Percentiles rank a stretch among this genome's conserved stretches.
Conservation (phyloP, 1,140 invertebrate genomes). For the Polypedilum vanderplanki region DNA sequence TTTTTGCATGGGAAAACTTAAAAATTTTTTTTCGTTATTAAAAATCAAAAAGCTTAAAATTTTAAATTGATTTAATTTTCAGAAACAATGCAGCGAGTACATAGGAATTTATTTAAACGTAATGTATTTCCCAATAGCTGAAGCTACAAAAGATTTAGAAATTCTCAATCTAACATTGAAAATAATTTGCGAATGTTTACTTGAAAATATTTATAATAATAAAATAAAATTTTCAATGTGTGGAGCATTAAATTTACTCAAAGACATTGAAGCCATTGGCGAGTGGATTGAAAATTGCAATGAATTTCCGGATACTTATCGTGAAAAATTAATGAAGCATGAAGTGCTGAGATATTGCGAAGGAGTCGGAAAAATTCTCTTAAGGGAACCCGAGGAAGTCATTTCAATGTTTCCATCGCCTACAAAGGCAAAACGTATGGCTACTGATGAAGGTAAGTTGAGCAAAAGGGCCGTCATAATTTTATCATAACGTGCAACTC, state of each 20-base stretch:
- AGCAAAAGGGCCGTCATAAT: background rate
- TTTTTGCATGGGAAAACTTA: too few species aligned
- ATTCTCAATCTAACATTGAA: slow-evolving; percentile 68
- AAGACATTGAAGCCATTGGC: slow-evolving; percentile 66
- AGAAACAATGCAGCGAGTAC: slow-evolving; percentile 37
- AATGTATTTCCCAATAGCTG: slow-evolving; percentile 63
- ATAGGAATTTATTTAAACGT: slow-evolving; percentile 49
- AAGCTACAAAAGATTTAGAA: slow-evolving; percentile 61
- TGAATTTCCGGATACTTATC: slow-evolving; percentile 49
- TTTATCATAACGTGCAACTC: background rate
- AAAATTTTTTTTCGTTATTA: too few species aligned
- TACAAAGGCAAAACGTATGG: background rate
- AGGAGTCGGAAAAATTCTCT: slow-evolving; percentile 65
- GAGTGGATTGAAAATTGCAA: slow-evolving; percentile 59
- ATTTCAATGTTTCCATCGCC: slow-evolving; percentile 37
- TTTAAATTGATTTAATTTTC: background rate
- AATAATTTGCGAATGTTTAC: slow-evolving; percentile 75
- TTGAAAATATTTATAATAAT: slow-evolving; percentile 73
- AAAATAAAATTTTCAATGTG: slow-evolving; percentile 61
- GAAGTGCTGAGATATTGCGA: slow-evolving; percentile 70
- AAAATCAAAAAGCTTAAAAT: too few species aligned
- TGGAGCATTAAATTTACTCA: slow-evolving; percentile 55
- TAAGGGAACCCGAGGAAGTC: slow-evolving; percentile 64
- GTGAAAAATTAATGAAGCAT: slow-evolving; percentile 62
- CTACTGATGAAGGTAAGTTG: slow-evolving; percentile 33